A percentile compares a stretch with the other conserved stretches of the same genome.
These are phyloP conservation scores for Penaeus japonicus DNA, from an alignment of 1,140 invertebrate species.

Conservation along the genomic window DNA sequence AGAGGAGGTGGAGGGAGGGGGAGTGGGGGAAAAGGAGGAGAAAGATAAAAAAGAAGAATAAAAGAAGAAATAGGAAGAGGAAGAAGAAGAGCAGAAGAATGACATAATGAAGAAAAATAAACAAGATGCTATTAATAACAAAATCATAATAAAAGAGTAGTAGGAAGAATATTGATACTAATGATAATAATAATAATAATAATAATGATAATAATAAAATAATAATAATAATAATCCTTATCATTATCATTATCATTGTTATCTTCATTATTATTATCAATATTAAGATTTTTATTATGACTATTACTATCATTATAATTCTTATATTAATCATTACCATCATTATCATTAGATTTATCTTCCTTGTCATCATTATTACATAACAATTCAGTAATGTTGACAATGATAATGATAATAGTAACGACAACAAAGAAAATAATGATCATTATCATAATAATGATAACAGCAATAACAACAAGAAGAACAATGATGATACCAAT, in stretches of 20 bases:
- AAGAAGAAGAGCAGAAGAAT: neutral
- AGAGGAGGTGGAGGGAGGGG: neutral
- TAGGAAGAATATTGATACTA: neutral
- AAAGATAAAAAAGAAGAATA: neutral
- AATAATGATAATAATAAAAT: neutral
- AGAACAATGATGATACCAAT: too few species aligned
- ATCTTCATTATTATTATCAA: too few species aligned
- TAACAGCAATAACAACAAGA: too few species aligned
- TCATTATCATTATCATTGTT: neutral
- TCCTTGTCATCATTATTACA: too few species aligned
- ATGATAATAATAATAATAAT: neutral
- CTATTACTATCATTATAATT: too few species aligned
- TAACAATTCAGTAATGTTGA: neutral
- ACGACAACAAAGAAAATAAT: neutral
- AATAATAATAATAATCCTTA: slow-evolving; percentile 1
- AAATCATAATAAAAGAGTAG: too few species aligned
- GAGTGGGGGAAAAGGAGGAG: neutral
- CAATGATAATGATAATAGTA: neutral
- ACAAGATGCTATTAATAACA: neutral
- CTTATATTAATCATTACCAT: too few species aligned
- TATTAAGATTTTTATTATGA: too few species aligned
- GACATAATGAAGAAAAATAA: neutral
- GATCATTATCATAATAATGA: neutral
- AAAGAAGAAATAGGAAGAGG: neutral
- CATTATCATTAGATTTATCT: too few species aligned